phyloP scores from a whole-genome alignment of 2,797 vertebrate genomes.

The Periparus ater region DNA sequence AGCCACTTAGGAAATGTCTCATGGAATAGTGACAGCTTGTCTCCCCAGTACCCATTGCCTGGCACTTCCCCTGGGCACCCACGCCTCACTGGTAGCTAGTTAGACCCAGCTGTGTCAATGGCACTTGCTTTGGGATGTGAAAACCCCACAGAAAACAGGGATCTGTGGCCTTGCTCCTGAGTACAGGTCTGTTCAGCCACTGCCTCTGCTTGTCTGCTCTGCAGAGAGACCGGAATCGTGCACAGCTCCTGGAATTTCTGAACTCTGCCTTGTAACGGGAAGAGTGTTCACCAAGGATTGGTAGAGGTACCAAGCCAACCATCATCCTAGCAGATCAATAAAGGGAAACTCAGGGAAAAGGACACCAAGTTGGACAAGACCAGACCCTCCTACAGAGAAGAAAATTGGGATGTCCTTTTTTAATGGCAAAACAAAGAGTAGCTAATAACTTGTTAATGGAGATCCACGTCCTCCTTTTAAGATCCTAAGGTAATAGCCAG shows the following conservation, averaged over 20 bases:
- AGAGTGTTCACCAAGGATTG: slow-evolving; percentile 5
- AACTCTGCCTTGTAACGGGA: slow-evolving; percentile 85
- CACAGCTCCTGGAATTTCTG: slow-evolving; percentile 88
- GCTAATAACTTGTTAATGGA: slow-evolving; percentile 14
- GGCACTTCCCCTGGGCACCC: neutral
- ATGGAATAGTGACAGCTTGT: neutral
- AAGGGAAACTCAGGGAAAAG: slow-evolving; percentile 51
- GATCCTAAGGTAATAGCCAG: slow-evolving; percentile 46
- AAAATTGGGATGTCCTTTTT: neutral
- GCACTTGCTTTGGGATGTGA: neutral
- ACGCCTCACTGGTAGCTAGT: neutral
- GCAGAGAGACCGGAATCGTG: slow-evolving; percentile 88
- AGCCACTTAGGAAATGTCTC: neutral
- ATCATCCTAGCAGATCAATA: slow-evolving; percentile 33
- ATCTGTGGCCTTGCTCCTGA: neutral
- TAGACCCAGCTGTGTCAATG: neutral
- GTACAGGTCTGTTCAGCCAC: neutral
- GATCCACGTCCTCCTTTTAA: slow-evolving; percentile 22
- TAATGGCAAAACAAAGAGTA: slow-evolving; percentile 7
- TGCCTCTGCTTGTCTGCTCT: slow-evolving; percentile 15
- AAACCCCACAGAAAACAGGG: neutral
- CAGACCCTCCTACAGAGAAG: neutral
- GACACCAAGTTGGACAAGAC: neutral
- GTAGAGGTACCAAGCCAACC: neutral
- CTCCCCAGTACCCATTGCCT: neutral